A percentile compares a stretch with the other conserved stretches of the same genome.
phyloP scores from a whole-genome alignment of 2,888 invertebrate genomes.

The Sericinus montela region DNA sequence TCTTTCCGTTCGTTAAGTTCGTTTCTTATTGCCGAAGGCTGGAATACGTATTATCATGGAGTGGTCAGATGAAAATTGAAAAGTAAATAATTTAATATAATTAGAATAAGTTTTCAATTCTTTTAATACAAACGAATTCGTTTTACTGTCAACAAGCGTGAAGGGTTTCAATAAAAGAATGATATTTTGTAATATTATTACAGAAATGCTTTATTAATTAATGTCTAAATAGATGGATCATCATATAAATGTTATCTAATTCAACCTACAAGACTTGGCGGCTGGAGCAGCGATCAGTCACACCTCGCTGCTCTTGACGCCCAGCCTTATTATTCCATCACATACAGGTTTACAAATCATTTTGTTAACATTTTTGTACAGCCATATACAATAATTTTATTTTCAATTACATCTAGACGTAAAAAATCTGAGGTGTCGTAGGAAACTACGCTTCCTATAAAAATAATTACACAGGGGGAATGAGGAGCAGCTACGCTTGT shows the following conservation, averaged over 20 bases:
- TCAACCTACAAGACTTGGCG: conserved; percentile 71
- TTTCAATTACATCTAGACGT: conserved; percentile 79
- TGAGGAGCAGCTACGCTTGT: conserved; percentile 75
- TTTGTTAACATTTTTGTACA: conserved; percentile 79
- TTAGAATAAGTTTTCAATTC: too few species aligned
- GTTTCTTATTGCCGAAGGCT: too few species aligned
- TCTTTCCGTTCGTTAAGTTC: too few species aligned
- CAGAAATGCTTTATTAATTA: conserved; percentile 84
- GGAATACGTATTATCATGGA: too few species aligned
- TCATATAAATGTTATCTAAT: conserved; percentile 79
- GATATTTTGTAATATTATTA: conserved; percentile 79
- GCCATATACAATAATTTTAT: conserved; percentile 80
- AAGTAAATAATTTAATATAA: too few species aligned
- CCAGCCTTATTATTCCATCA: conserved; percentile 67
- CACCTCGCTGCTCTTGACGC: conserved; percentile 54
- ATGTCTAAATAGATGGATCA: conserved; percentile 83
- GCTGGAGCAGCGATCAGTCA: conserved; percentile 53
- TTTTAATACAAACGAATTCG: too few species aligned
- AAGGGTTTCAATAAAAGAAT: conserved; percentile 48
- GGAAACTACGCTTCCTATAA: conserved; percentile 78
- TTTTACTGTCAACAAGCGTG: too few species aligned
- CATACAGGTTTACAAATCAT: conserved; percentile 76
- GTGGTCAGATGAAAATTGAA: too few species aligned
- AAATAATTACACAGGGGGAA: conserved; percentile 77
- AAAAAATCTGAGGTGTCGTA: conserved; percentile 77